Evolutionary conservation across 2,113 vertebrate species (phyloP), one percentile per base, ranked within the genome.

Genomic region (Microcebus ravelobensis): DNA sequence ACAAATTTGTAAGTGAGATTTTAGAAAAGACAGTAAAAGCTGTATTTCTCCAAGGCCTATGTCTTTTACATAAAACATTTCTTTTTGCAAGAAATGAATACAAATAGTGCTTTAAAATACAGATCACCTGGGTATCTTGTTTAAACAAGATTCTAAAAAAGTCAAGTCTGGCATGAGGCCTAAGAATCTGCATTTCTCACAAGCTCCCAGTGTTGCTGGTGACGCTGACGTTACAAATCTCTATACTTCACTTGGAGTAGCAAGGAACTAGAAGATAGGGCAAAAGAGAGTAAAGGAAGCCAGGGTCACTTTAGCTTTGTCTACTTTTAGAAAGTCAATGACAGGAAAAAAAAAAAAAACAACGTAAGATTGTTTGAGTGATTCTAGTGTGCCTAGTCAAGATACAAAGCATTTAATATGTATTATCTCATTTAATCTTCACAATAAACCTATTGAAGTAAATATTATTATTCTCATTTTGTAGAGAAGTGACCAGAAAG

Each of bases 61-160:
- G 29, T 74, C 76, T 90, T 42, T 91, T 59, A 55, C n/a, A 90
- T 17, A 65, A 89, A 86, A 67, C 3, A 67, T 67, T 79, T 18
- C 8, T 79, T 52, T 83, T 15, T 65, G 31, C 23, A 94, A 95
- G 34, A 70, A 91, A 77, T 89, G 21, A 65, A 14, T 61, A 91
- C 8, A 91, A 81, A 84, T 11, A 81, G n/a, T 29, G 36, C 2
- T 59, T 52, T 86, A 76, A 77, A 55, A 59, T 92, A 71, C 9
- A 93, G 48, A 39, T 50, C 10, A 85, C 59, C 52, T 67, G 61
- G 10, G 17, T 4, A 68, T 63, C 42, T 42, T 80, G 17, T 52
- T 34, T 85, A 96, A 91, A 70, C 52, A 8, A 91, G 59, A 81
- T 65, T 89, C 59, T 73, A 20, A 84, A 87, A 86, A 87, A 97